These are phyloP conservation scores for Platorchestia sp. DNA, from an alignment of 1,140 invertebrate species.

Conservation along the genomic window DNA sequence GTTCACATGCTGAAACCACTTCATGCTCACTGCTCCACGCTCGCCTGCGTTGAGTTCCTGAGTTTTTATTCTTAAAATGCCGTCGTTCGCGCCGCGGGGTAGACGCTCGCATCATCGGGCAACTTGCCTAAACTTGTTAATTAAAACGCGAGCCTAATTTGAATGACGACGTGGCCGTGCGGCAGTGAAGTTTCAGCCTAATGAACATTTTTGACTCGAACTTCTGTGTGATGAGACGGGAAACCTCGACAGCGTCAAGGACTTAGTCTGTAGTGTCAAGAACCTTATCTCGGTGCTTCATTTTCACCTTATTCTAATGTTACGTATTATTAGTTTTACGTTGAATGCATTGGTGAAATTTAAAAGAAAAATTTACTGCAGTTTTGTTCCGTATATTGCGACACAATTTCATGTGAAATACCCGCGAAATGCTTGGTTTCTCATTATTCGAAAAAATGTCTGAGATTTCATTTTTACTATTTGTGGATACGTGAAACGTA, in stretches of 20 bases:
- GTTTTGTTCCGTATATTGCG: too few relatives aligned
- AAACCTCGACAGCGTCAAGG: background rate
- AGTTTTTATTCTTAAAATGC: background rate
- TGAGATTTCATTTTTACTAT: too few relatives aligned
- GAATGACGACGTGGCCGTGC: slow-evolving; percentile 7
- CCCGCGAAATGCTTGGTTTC: too few relatives aligned
- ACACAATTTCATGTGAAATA: too few relatives aligned
- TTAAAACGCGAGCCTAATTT: slow-evolving; percentile 26
- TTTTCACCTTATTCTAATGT: background rate
- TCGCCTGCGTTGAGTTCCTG: background rate
- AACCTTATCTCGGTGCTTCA: background rate
- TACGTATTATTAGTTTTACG: background rate
- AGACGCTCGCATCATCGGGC: background rate
- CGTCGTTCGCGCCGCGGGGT: background rate
- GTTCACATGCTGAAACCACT: background rate
- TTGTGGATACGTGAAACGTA: too few relatives aligned
- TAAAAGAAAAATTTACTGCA: too few relatives aligned
- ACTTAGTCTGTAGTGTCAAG: background rate
- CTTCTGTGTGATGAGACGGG: background rate
- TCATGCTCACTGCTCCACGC: background rate
- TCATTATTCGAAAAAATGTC: too few relatives aligned
- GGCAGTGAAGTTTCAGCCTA: background rate
- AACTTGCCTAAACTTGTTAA: background rate
- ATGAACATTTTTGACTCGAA: slow-evolving; percentile 12
- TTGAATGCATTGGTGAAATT: too few relatives aligned